Conservation (phyloP, 2,888 invertebrate species). For the Philereme vetulata region DNA sequence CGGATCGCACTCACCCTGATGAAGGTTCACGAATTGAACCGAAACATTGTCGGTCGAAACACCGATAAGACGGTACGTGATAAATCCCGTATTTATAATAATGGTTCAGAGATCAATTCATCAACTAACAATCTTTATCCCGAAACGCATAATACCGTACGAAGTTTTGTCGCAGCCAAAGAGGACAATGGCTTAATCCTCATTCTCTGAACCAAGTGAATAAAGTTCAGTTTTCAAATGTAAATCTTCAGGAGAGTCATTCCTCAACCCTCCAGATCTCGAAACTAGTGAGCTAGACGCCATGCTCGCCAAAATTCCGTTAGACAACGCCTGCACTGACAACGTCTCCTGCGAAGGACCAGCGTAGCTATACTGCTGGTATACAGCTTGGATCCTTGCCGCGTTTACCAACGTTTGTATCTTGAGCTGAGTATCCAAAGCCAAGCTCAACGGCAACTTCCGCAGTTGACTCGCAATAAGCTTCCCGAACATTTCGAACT, state of each 20-base stretch:
- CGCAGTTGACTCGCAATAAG: constrained; percentile 76
- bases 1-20: too few species aligned
- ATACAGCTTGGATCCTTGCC: constrained; percentile 76
- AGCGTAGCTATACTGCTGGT: constrained; percentile 78
- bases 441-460: constrained; percentile 73
- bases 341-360: constrained; percentile 76
- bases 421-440: constrained; percentile 76
- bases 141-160: too few species aligned
- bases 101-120: too few species aligned
- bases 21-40: too few species aligned
- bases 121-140: too few species aligned
- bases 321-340: constrained; percentile 76
- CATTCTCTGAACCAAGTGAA: constrained; percentile 68
- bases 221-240: constrained; percentile 67
- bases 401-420: constrained; percentile 77
- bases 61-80: too few species aligned
- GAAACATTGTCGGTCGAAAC: too few species aligned
- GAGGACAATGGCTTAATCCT: constrained; percentile 54
- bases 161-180: neutral
- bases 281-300: constrained; percentile 63
- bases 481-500: constrained; percentile 80
- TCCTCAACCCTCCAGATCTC: constrained; percentile 56
- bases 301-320: constrained; percentile 76
- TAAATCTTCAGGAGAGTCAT: constrained; percentile 73
- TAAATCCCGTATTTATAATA: too few species aligned